phyloP scores from a whole-genome alignment of 2,888 invertebrate genomes.

The Hydropsyche betteni region DNA sequence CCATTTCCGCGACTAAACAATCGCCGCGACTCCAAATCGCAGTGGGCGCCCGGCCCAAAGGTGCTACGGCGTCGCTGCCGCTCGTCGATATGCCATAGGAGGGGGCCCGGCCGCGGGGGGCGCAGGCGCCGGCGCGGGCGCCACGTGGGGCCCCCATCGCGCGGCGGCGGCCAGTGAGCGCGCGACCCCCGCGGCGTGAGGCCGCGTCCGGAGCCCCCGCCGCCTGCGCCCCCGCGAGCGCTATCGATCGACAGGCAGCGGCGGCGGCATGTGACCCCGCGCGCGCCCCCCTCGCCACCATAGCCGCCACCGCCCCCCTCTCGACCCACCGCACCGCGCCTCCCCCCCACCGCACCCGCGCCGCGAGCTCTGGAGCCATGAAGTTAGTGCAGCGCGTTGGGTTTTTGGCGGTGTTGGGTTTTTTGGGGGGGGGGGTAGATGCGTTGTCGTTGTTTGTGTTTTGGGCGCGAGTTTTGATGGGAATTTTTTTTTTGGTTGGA shows the following conservation, averaged over 20 bases:
- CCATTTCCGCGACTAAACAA: too few relatives aligned
- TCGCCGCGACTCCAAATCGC: too few relatives aligned
- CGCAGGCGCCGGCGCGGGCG: conserved; percentile 35
- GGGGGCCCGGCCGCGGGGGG: conserved; percentile 10
- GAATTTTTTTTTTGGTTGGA: too few relatives aligned
- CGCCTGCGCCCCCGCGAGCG: conserved; percentile 31
- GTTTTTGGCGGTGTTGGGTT: not conserved
- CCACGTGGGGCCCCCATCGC: conserved; percentile 26
- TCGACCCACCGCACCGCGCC: conserved; percentile 13
- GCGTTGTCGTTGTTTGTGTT: too few relatives aligned
- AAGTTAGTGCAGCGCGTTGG: conserved; percentile 19
- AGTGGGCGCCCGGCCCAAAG: too few relatives aligned
- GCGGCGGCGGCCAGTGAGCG: conserved; percentile 48
- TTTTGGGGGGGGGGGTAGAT: not conserved
- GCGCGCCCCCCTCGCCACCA: not conserved
- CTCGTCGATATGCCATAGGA: not conserved
- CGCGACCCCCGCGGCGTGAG: conserved; percentile 50
- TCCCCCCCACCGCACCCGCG: conserved; percentile 34
- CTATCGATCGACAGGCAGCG: not conserved
- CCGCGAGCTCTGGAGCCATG: conserved; percentile 10
- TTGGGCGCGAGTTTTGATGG: too few relatives aligned
- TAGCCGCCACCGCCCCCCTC: not conserved
- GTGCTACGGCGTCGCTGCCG: too few relatives aligned
- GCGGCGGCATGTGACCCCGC: conserved; percentile 33
- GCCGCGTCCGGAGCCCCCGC: conserved; percentile 46